Percentiles rank a stretch among this genome's conserved stretches.
These are phyloP conservation scores for Xyrichtys novacula DNA, from an alignment of 2,797 vertebrate species.

Conservation along the genomic window DNA sequence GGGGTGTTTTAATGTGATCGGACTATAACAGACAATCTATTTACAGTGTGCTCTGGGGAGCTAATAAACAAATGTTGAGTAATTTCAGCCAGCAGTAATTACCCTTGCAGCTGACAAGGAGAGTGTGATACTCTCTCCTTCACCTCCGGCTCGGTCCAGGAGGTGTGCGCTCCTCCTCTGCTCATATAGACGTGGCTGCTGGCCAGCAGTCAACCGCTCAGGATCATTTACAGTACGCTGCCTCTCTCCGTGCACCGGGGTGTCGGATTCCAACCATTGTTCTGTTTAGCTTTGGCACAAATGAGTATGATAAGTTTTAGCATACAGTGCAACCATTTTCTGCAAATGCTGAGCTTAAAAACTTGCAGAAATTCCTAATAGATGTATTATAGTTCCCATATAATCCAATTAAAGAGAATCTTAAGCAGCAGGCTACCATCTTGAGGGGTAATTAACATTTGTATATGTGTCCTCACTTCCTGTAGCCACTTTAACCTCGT, in stretches of 20 bases:
- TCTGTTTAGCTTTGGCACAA: slow-evolving; percentile 38
- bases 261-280: slow-evolving; percentile 57
- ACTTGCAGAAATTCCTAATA: slow-evolving; percentile 7
- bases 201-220: slow-evolving; percentile 91
- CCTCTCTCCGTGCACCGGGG: slow-evolving; percentile 53
- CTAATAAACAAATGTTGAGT: slow-evolving; percentile 99
- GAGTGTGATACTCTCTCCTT: slow-evolving; percentile 99
- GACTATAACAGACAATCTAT: slow-evolving; percentile 99
- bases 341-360: slow-evolving; percentile 28
- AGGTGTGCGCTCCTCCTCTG: slow-evolving; percentile 93
- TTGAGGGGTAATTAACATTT: slow-evolving; percentile 69
- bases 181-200: slow-evolving; percentile 93
- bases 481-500: slow-evolving; percentile 58
- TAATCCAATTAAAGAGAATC: slow-evolving; percentile 65
- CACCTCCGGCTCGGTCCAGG: slow-evolving; percentile 97
- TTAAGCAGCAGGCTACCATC: slow-evolving; percentile 37
- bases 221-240: slow-evolving; percentile 79
- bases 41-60: slow-evolving; percentile 99
- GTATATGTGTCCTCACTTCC: slow-evolving; percentile 46
- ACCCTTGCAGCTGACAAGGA: slow-evolving; percentile 99
- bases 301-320: slow-evolving; percentile 27
- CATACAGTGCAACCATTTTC: neutral
- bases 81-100: slow-evolving; percentile 99
- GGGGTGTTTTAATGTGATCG: slow-evolving; percentile 95
- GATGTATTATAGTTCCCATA: slow-evolving; percentile 33